These are phyloP conservation scores for Ceratotherium simum DNA, from an alignment of 2,113 vertebrate genomes.

Conservation along the genomic window DNA sequence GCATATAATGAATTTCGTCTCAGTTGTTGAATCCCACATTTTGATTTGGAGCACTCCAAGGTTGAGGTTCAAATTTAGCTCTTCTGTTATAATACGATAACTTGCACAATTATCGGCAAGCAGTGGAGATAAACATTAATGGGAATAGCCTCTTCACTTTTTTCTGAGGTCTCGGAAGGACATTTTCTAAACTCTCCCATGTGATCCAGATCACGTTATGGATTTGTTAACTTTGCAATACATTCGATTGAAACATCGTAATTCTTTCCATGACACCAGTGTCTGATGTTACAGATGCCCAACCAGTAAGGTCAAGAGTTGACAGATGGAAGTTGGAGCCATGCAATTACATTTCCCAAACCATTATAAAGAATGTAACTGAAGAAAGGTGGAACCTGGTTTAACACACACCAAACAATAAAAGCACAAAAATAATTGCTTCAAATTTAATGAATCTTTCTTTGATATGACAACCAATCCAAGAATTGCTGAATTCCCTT, in stretches of 20 bases:
- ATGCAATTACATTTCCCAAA: constrained; percentile 81
- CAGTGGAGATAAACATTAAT: not conserved
- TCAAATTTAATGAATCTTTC: constrained; percentile 84
- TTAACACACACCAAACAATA: constrained; percentile 82
- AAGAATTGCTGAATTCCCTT: constrained; percentile 85
- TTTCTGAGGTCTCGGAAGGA: constrained; percentile 66
- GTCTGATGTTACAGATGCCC: constrained; percentile 83
- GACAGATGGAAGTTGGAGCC: constrained; percentile 84
- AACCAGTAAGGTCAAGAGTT: constrained; percentile 86
- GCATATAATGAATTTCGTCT: not conserved
- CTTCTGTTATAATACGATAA: not conserved
- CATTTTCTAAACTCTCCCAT: constrained; percentile 78
- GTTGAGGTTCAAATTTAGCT: not conserved
- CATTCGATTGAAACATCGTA: constrained; percentile 85
- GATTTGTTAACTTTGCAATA: constrained; percentile 84
- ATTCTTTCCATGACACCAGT: constrained; percentile 86
- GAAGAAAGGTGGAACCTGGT: constrained; percentile 78
- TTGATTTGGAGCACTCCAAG: not conserved
- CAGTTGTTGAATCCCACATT: not conserved
- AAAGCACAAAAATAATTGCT: constrained; percentile 86
- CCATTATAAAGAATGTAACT: constrained; percentile 84
- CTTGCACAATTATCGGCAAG: constrained; percentile 40
- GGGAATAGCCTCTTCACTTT: constrained; percentile 42
- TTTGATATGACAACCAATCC: constrained; percentile 84
- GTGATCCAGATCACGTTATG: constrained; percentile 81